These are phyloP conservation scores for Phyllotreta striolata DNA, from an alignment of 2,888 invertebrate genomes.

Conservation along the genomic window DNA sequence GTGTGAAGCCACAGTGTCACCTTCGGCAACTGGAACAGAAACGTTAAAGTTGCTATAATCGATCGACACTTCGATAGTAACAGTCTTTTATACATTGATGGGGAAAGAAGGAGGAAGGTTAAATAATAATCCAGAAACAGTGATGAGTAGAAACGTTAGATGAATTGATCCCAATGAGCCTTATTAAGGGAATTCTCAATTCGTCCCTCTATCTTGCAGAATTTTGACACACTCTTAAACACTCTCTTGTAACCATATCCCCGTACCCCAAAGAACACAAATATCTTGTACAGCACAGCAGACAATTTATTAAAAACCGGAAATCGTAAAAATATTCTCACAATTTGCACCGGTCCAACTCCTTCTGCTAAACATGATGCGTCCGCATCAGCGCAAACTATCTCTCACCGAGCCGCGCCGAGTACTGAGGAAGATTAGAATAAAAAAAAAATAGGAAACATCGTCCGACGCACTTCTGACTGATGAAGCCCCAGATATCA, in stretches of 20 bases:
- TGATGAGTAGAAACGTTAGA: neutral
- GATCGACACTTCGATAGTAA: neutral
- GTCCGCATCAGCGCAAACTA: no score
- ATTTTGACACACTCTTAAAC: no score
- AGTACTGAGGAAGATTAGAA: slow-evolving; percentile 23
- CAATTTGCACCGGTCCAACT: no score
- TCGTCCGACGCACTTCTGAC: slow-evolving; percentile 17
- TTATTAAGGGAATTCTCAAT: no score
- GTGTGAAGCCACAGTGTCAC: slow-evolving; percentile 66
- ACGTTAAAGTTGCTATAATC: slow-evolving; percentile 9
- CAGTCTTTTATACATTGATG: neutral
- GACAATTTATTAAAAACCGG: neutral
- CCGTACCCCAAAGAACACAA: no score
- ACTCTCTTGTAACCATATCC: no score
- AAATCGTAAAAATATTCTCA: neutral
- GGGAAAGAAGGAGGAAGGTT: no score
- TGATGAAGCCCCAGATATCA: slow-evolving; percentile 39
- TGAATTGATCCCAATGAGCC: no score
- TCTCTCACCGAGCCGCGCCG: slow-evolving; percentile 2
- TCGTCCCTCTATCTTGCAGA: no score
- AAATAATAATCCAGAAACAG: no score
- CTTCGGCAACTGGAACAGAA: slow-evolving; percentile 62
- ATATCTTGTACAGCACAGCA: no score
- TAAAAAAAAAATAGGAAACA: slow-evolving; percentile 14
- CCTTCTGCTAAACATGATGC: no score